Evolutionary conservation across 2,888 invertebrate species (phyloP).

Genomic region (Deilephila porcellus): DNA sequence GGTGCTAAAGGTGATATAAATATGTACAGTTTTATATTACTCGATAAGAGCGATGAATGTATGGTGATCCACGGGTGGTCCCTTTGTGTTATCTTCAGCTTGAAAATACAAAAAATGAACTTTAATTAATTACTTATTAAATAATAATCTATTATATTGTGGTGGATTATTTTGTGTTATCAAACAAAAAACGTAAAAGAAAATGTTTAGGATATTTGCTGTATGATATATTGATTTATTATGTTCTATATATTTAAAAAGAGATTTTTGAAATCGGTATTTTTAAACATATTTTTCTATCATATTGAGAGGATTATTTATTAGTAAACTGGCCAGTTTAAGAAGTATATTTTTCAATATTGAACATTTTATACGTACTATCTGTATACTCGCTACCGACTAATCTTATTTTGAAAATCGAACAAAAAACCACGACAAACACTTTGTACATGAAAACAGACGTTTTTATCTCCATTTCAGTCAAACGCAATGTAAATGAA

Average conservation of each 20-base stretch:
- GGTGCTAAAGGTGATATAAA: background rate
- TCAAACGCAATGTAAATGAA: conserved; percentile 40
- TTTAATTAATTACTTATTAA: background rate
- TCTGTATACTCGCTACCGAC: conserved; percentile 31
- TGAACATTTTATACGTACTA: conserved; percentile 20
- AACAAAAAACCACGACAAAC: conserved; percentile 38
- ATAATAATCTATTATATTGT: too few relatives aligned
- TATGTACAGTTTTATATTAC: background rate
- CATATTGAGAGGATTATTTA: too few relatives aligned
- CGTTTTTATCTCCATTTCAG: conserved; percentile 56
- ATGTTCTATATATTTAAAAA: too few relatives aligned
- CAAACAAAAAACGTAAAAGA: too few relatives aligned
- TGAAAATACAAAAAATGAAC: background rate
- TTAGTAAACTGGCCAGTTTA: background rate
- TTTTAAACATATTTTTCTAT: too few relatives aligned
- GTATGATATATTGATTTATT: too few relatives aligned
- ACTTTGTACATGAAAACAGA: conserved; percentile 51
- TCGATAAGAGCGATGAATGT: conserved; percentile 20
- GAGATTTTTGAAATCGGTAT: too few relatives aligned
- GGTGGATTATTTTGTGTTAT: too few relatives aligned
- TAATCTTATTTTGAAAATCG: conserved; percentile 31
- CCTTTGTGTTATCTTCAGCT: background rate
- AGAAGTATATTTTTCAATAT: background rate
- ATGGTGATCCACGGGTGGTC: conserved; percentile 10
- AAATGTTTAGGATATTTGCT: too few relatives aligned